Evolutionary conservation across 2,888 invertebrate species (phyloP).

Genomic region (Torymus texanus): DNA sequence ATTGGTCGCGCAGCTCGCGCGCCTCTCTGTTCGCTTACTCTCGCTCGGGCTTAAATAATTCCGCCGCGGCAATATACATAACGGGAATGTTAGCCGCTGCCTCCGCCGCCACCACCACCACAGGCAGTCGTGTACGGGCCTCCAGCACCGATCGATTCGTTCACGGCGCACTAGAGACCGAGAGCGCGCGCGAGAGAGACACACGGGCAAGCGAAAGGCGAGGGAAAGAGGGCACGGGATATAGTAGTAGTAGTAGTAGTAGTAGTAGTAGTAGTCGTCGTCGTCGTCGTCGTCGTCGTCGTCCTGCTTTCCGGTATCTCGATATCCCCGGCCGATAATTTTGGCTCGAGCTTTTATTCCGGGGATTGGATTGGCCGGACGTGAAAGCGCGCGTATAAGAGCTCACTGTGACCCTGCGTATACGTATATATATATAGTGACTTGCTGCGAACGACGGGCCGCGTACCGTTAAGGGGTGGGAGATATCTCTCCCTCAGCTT

Average conservation of each 20-base stretch:
- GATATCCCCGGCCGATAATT: constrained; percentile 63
- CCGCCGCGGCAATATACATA: background rate
- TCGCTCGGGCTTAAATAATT: too few species aligned
- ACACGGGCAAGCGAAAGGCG: background rate
- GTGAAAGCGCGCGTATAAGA: constrained; percentile 55
- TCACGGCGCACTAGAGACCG: background rate
- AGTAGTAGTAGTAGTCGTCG: too few species aligned
- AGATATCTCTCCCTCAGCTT: constrained; percentile 6
- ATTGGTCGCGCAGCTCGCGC: too few species aligned
- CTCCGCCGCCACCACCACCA: too few species aligned
- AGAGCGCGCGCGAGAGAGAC: background rate
- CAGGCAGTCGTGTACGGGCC: background rate
- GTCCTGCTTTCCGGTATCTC: constrained; percentile 58
- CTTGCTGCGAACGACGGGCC: constrained; percentile 11
- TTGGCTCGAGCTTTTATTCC: constrained; percentile 66
- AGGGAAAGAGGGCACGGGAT: background rate
- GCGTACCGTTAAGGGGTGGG: background rate
- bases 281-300: constrained; percentile 8
- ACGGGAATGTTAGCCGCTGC: background rate
- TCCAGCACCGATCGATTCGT: constrained; percentile 40
- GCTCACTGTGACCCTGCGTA: too few species aligned
- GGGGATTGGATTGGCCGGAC: constrained; percentile 65
- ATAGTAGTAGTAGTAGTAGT: too few species aligned
- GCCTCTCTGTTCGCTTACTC: too few species aligned
- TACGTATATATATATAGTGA: background rate